phyloP scores from a whole-genome alignment of 2,113 vertebrate species.

The Girardinichthys multiradiatus region DNA sequence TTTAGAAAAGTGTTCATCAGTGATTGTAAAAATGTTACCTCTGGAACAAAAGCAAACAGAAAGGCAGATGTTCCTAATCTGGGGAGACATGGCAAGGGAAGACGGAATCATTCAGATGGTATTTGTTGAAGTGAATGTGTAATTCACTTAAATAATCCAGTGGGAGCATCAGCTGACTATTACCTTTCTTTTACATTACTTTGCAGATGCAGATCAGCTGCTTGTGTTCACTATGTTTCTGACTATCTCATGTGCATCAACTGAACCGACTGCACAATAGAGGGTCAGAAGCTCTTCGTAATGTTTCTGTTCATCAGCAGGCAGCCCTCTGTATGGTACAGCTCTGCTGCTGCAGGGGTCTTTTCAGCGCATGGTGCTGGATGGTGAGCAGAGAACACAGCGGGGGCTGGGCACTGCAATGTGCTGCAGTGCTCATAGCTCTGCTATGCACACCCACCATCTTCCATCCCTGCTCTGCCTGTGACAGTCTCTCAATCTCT shows the following conservation, averaged over 20 bases:
- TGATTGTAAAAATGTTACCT: constrained; percentile 58
- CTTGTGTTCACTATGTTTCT: constrained; percentile 11
- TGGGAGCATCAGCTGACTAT: constrained; percentile 50
- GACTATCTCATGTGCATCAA: constrained; percentile 2
- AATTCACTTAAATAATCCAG: constrained; percentile 67
- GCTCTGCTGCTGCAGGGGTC: constrained; percentile 74
- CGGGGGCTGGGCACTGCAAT: constrained; percentile 81
- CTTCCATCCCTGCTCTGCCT: constrained; percentile 62
- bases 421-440: constrained; percentile 78
- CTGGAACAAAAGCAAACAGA: constrained; percentile 64
- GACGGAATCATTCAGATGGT: constrained; percentile 43
- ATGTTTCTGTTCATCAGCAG: constrained; percentile 49
- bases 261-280: constrained; percentile 20
- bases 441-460: constrained; percentile 76
- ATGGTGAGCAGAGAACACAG: constrained; percentile 74
- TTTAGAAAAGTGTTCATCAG: constrained; percentile 40
- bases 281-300: constrained; percentile 40
- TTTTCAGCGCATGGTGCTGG: constrained; percentile 74
- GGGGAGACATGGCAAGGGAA: constrained; percentile 53
- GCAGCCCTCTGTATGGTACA: constrained; percentile 48
- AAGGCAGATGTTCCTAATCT: constrained; percentile 64
- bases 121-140: constrained; percentile 41
- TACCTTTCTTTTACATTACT: constrained; percentile 45
- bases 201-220: constrained; percentile 24
- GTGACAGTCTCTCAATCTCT: constrained; percentile 60